Base-by-base conservation (phyloP, 2,888 invertebrate species). In the Stenodema calcarata region DNA sequence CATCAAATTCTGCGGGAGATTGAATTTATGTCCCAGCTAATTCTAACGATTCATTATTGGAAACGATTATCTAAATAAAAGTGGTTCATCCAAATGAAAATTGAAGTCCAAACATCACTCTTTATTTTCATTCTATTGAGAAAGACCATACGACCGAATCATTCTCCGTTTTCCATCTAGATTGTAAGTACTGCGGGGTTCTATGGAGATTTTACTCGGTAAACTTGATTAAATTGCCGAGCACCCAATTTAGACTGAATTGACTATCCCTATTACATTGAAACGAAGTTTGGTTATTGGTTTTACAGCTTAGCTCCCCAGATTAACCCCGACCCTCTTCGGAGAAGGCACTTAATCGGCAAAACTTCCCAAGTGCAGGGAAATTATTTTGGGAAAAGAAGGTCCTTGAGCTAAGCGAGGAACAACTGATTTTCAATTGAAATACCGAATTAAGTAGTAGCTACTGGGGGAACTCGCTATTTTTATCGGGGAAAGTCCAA, bases 251-350 rank as follows among this genome's bases (percentile, higher is more conserved):
- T 80, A 54, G 54, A 28, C 50, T 18, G 69, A 62, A 82, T 82
- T 35, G 44, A 62, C 82, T 82, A 30, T 42, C 41, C 69, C 27
- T 70, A 62, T 41, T 62, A 41, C 42, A 23, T n/a, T 70, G 62
- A 42, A 42, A 69, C 30, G 82, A 82, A 82, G 82, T 82, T 70
- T 41, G 69, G 82, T 82, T 82, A 82, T 82, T 82, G 82, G 82
- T 82, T 82, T 70, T 82, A 42, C 82, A 69, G 69, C 70, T 82
- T 82, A 82, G 30, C 70, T 80, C 69, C 27, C 42, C n/a, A n/a
- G 69, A 69, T 69, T 69, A 82, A 69, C 69, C 23, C 35, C 44
- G 69, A 23, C 9, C 44, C 62, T 41, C 14, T 41, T 70, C 62
- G 35, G 35, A 28, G 28, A 69, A 70, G 70, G 47, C 30, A 42